Evolutionary conservation across 1,140 invertebrate genomes (phyloP).

Genomic region (Dufourea novaeangliae): DNA sequence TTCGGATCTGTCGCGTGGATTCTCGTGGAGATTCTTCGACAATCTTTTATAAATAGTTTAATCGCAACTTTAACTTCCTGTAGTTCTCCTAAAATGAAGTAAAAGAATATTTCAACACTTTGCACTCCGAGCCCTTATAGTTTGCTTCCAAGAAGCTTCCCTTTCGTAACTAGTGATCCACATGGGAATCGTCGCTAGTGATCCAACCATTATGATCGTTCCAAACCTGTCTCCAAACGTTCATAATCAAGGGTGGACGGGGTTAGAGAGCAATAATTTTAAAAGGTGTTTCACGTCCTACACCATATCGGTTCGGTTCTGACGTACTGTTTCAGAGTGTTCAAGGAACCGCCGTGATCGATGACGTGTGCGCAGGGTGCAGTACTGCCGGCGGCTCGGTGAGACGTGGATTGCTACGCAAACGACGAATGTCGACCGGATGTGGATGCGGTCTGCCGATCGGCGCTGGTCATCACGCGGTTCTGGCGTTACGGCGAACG

Average conservation of each 20-base stretch:
- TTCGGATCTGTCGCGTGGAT: neutral
- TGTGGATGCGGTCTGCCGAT: conserved; percentile 50
- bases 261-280: conserved; percentile 1
- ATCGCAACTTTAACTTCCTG: too few relatives aligned
- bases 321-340: conserved; percentile 48
- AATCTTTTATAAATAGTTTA: too few relatives aligned
- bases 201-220: neutral
- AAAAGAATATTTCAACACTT: too few relatives aligned
- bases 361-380: conserved; percentile 42
- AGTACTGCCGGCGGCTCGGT: conserved; percentile 3
- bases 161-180: neutral
- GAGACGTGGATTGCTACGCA: conserved; percentile 25
- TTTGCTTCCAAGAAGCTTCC: too few relatives aligned
- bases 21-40: too few relatives aligned
- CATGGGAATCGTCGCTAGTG: too few relatives aligned
- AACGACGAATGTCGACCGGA: conserved; percentile 30
- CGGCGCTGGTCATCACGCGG: conserved; percentile 18
- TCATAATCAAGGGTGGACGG: neutral
- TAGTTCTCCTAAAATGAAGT: too few relatives aligned
- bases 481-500: conserved; percentile 55
- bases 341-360: conserved; percentile 40
- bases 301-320: neutral
- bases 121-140: too few relatives aligned
- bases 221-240: neutral
- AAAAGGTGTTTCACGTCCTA: conserved; percentile 11